Base-by-base conservation (phyloP, 2,113 vertebrate genomes). In the Zosterops hypoxanthus region DNA sequence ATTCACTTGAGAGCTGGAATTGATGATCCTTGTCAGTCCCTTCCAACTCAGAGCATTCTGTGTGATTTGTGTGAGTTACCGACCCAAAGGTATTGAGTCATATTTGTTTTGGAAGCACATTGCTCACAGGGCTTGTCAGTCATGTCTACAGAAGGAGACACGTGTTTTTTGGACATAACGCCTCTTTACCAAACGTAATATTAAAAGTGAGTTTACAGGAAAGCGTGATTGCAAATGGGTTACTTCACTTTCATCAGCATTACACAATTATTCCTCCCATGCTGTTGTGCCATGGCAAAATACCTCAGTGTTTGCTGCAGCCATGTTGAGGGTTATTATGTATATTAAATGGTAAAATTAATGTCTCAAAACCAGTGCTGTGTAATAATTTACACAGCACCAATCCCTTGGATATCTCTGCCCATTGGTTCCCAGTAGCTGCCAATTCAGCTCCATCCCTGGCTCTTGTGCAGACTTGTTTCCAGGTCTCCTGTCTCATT, bases 51-150 rank as follows among this genome's bases (percentile, higher is more conserved):
- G 63, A 69, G 56, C 71, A 33, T 69, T 55, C 41, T 26, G 22
- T 69, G 79, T 82, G 79, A 83, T 83, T 93, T 68, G 57, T 84
- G 31, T 78, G 68, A 94, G 46, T 90, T 92, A 80, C 87, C 0
- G 0, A 87, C 95, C 94, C 85, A 81, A 78, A 96, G 82, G 94
- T 93, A 86, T 88, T 96, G 85, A 96, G 90, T 96, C 93, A 88
- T 94, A 47, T 78, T 96, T 96, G 68, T 44, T 88, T 95, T 95
- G 85, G 92, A 96, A 88, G 76, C 36, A 59, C 36, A 19, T 42
- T 80, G 66, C 68, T 47, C 41, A 26, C 1, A 52, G 60, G 65
- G 31, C 64, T 95, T 90, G 85, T 96, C 84, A 85, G 63, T 90
- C 79, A 55, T 65, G 73, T 83, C 90, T 68, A 5, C 68, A 90